Evolutionary conservation across 2,797 vertebrate species (phyloP), one percentile per base, ranked within the genome.

Genomic region (Gastrophryne carolinensis): DNA sequence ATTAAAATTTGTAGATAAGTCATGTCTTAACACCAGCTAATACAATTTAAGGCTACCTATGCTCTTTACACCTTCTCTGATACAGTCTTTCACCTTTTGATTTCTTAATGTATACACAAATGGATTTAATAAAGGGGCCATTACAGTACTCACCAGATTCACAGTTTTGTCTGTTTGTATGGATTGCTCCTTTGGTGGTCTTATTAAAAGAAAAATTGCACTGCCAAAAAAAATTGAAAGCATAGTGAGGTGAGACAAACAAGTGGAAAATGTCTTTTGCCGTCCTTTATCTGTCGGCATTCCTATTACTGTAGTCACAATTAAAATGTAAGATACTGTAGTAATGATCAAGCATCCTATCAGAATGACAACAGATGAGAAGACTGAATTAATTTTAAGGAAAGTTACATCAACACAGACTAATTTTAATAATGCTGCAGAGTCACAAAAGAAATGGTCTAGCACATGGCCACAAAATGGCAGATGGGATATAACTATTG

Each of bases 191-290:
- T 65, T 68, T 67, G 15, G 78, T 73, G 74, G 82, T 17, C 78
- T 84, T n/a, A 84, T 80, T 37, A 84, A 83, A 69, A 82, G 80
- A 61, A 83, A 84, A 7, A 81, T 82, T 3, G 82, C 81, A 56
- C 81, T 83, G 11, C 81, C 81, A 12, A 79, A 83, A 30, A 72
- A 76, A 26, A 82, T 76, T 12, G 23, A 64, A 8, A 84, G 52
- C 1, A 84, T 58, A 2, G 61, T 80, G 17, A 85, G 78, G 32
- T 83, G 81, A 35, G 83, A 84, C 23, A 80, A 81, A 9, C 82
- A 83, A 3, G 79, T 80, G 1, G 84, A 83, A 65, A 66, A 32
- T 1, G 61, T 30, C 5, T 47, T 64, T 13, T 47, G 21, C 27
- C 34, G 9, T 7, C 61, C 35, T 17, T 66, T 79, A 41, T 13